Conservation (phyloP, 2,113 vertebrate species). For the Terrapene triunguis region DNA sequence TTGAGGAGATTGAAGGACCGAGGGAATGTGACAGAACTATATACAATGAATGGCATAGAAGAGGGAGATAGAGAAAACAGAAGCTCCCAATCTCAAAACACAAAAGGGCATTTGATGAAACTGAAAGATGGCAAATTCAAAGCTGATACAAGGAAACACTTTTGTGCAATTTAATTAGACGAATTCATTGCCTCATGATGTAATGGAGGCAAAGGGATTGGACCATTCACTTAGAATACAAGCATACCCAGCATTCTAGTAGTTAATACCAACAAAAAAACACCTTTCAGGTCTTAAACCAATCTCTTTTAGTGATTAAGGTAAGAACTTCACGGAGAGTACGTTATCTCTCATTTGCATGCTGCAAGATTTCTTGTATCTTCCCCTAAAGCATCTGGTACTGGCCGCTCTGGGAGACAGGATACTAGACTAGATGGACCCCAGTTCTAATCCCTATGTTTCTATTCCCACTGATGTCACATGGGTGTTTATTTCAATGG, state of each 20-base stretch:
- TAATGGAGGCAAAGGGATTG: not conserved
- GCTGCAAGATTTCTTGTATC: not conserved
- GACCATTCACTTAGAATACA: not conserved
- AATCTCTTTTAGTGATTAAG: not conserved
- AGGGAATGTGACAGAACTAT: not conserved
- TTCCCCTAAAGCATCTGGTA: not conserved
- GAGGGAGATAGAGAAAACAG: not conserved
- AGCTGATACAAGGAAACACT: not conserved
- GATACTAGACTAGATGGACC: not conserved
- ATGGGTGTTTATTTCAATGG: not conserved
- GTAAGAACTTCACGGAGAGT: not conserved
- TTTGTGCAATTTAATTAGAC: not conserved
- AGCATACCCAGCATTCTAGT: not conserved
- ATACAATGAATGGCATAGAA: not conserved
- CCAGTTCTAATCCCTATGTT: not conserved
- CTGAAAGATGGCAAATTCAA: not conserved
- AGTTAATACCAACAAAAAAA: not conserved
- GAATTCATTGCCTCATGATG: not conserved
- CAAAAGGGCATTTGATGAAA: not conserved
- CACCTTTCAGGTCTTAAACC: not conserved
- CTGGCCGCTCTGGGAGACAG: not conserved
- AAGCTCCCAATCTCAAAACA: too few species aligned
- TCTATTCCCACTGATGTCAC: not conserved
- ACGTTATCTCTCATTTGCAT: not conserved
- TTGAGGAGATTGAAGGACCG: not conserved